phyloP scores from a whole-genome alignment of 2,888 invertebrate species.

The Drosophila hawaiiensis region DNA sequence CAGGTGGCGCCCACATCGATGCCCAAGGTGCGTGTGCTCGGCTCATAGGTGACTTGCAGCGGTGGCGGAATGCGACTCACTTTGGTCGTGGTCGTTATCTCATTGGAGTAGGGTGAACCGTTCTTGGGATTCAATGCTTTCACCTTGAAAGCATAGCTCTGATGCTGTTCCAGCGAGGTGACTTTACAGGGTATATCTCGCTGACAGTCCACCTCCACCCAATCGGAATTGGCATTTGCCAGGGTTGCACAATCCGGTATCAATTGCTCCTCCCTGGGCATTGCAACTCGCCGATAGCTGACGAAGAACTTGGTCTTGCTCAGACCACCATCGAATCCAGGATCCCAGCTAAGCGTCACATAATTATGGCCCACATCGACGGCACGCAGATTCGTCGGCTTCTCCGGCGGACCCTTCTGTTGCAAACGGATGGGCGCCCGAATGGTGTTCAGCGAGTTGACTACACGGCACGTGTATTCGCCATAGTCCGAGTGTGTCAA shows the following conservation, averaged over 20 bases:
- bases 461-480: slow-evolving; percentile 95
- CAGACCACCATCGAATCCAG: slow-evolving; percentile 96
- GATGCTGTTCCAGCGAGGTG: slow-evolving; percentile 93
- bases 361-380: slow-evolving; percentile 91
- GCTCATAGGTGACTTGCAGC: slow-evolving; percentile 93
- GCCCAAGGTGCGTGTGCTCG: slow-evolving; percentile 90
- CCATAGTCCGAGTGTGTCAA: slow-evolving; percentile 95
- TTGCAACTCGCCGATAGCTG: slow-evolving; percentile 90
- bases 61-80: slow-evolving; percentile 94
- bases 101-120: slow-evolving; percentile 94
- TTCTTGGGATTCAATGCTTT: slow-evolving; percentile 95
- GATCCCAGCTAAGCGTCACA: slow-evolving; percentile 93
- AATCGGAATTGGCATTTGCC: slow-evolving; percentile 88
- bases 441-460: slow-evolving; percentile 92
- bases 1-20: slow-evolving; percentile 93
- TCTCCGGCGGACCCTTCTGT: slow-evolving; percentile 94
- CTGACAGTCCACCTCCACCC: slow-evolving; percentile 94
- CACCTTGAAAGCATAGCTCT: slow-evolving; percentile 94
- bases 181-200: slow-evolving; percentile 95
- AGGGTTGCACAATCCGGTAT: slow-evolving; percentile 88
- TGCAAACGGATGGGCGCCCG: slow-evolving; percentile 92
- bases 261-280: slow-evolving; percentile 87
- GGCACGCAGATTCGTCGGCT: slow-evolving; percentile 90
- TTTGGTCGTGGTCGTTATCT: slow-evolving; percentile 92
- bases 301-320: slow-evolving; percentile 95